phyloP scores from a whole-genome alignment of 2,888 invertebrate genomes.

The Drosophila heteroneura region DNA sequence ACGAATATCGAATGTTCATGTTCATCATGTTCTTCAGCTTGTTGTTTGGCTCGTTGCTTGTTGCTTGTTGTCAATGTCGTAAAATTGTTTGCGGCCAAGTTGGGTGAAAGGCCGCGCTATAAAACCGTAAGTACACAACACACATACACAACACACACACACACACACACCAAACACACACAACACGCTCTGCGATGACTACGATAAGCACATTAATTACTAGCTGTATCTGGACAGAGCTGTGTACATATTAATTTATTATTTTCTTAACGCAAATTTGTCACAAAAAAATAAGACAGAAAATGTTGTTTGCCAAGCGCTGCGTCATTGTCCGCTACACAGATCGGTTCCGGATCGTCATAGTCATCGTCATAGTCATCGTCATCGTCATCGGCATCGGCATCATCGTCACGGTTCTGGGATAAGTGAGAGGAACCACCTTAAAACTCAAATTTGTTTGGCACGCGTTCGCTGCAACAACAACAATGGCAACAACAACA shows the following conservation, averaged over 20 bases:
- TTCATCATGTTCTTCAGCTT: constrained; percentile 22
- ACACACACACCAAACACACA: constrained; percentile 16
- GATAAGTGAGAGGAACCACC: constrained; percentile 32
- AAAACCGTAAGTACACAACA: constrained; percentile 63
- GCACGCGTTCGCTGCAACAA: constrained; percentile 63
- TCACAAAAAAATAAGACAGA: constrained; percentile 27
- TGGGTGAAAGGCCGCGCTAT: constrained; percentile 73
- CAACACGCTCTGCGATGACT: constrained; percentile 2
- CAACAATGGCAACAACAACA: constrained; percentile 9
- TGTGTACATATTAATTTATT: constrained; percentile 1
- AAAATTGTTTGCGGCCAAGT: constrained; percentile 59
- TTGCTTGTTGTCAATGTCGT: constrained; percentile 68
- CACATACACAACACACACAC: constrained; percentile 2
- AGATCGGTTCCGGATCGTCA: constrained; percentile 27
- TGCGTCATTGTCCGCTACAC: constrained; percentile 40
- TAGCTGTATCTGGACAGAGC: constrained; percentile 13
- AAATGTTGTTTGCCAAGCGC: constrained; percentile 39
- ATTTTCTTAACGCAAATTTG: constrained; percentile 36
- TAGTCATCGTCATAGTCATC: constrained; percentile 29
- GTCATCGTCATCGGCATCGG: constrained; percentile 37
- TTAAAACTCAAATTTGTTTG: constrained; percentile 56
- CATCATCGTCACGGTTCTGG: constrained; percentile 49
- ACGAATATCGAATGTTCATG: constrained; percentile 23
- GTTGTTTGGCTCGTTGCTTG: constrained; percentile 4
- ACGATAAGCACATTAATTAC: constrained; percentile 49